Conservation (phyloP, 2,888 invertebrate species). For the Thymelicus lineola region DNA sequence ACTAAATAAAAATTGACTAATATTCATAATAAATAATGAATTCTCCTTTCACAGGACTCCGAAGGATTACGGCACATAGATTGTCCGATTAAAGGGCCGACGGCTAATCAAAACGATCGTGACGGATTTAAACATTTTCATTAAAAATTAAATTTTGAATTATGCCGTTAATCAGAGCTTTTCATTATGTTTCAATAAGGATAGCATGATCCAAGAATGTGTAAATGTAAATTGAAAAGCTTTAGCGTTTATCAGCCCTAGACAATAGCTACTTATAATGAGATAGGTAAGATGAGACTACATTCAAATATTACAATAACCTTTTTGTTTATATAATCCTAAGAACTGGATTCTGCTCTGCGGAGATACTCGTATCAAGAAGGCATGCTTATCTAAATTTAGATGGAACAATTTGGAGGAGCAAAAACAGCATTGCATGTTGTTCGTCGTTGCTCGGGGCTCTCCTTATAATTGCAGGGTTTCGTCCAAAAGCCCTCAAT, state of each 20-base stretch:
- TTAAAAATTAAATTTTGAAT: neutral
- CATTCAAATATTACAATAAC: neutral
- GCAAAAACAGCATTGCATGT: constrained; percentile 80
- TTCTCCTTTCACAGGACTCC: constrained; percentile 73
- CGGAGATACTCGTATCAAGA: neutral
- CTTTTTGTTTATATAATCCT: neutral
- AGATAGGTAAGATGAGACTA: too few relatives aligned
- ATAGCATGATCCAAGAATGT: too few relatives aligned
- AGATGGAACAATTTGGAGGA: constrained; percentile 74
- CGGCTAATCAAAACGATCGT: constrained; percentile 53
- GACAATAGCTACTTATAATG: too few relatives aligned
- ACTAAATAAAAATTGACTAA: constrained; percentile 85
- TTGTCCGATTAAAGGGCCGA: constrained; percentile 71
- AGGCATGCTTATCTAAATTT: constrained; percentile 46
- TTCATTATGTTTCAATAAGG: neutral
- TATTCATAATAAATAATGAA: constrained; percentile 86
- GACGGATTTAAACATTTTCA: constrained; percentile 7
- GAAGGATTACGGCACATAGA: constrained; percentile 73
- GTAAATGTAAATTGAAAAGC: too few relatives aligned
- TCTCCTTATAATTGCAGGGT: constrained; percentile 83
- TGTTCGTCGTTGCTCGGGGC: constrained; percentile 75
- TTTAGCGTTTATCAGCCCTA: too few relatives aligned
- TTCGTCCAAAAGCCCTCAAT: constrained; percentile 84
- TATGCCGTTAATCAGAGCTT: neutral
- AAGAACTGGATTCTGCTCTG: constrained; percentile 6